Evolutionary conservation across 1,140 invertebrate genomes (phyloP).

Genomic region (Drosophila lowei): DNA sequence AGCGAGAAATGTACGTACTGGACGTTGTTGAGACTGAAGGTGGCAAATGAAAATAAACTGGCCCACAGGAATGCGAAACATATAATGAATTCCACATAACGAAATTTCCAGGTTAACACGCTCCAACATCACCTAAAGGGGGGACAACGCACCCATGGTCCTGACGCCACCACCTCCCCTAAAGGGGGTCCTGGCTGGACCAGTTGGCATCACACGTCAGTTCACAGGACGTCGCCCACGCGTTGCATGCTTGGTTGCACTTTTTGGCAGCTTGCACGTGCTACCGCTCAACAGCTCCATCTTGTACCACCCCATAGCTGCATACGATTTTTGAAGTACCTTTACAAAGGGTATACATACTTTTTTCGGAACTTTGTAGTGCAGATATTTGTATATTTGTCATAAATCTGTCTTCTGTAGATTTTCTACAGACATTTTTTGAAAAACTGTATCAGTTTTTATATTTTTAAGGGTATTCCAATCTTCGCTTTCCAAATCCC

Average conservation of each 20-base stretch:
- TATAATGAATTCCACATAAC: constrained; percentile 61
- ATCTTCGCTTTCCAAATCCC: too few species aligned
- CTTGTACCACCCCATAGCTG: neutral
- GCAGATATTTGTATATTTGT: too few species aligned
- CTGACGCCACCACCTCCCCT: too few species aligned
- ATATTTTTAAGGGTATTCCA: too few species aligned
- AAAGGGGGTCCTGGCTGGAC: constrained; percentile 11
- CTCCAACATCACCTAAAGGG: neutral
- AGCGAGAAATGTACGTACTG: neutral
- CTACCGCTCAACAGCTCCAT: constrained; percentile 44
- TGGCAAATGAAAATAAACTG: constrained; percentile 34
- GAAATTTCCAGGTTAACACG: constrained; percentile 62
- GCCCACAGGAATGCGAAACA: constrained; percentile 15
- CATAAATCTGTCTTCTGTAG: too few species aligned
- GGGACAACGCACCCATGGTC: neutral
- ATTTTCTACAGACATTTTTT: too few species aligned
- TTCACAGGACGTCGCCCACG: constrained; percentile 42
- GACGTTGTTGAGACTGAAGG: constrained; percentile 7
- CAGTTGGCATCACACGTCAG: constrained; percentile 37
- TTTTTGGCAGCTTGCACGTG: constrained; percentile 53
- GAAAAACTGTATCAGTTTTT: too few species aligned
- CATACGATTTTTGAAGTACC: neutral
- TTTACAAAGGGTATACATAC: too few species aligned
- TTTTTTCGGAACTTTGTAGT: too few species aligned
- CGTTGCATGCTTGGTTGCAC: constrained; percentile 42